Percentiles rank a stretch among this genome's conserved stretches.
These are phyloP conservation scores for Bagarius yarrelli DNA, from an alignment of 2,113 vertebrate species.

Conservation along the genomic window DNA sequence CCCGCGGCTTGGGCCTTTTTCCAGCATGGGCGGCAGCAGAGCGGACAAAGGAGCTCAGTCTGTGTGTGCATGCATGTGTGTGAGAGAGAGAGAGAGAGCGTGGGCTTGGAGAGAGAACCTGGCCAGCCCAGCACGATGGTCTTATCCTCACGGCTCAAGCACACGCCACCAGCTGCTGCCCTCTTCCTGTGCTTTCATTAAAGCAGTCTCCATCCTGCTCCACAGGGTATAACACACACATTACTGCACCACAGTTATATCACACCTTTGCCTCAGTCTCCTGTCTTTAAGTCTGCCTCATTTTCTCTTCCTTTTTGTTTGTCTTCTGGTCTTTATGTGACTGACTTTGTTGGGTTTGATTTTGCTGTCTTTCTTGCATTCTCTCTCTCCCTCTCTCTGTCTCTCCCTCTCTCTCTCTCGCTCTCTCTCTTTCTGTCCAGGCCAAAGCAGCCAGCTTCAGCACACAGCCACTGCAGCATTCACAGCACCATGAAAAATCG, in stretches of 20 bases:
- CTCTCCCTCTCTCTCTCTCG: conserved; percentile 31
- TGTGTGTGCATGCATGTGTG: conserved; percentile 55
- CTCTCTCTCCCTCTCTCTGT: conserved; percentile 38
- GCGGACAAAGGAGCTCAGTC: conserved; percentile 76
- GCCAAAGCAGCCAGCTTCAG: conserved; percentile 46
- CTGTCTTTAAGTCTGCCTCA: conserved; percentile 23
- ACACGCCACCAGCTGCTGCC: conserved; percentile 81
- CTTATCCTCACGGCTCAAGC: conserved; percentile 79
- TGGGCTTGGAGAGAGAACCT: conserved; percentile 60
- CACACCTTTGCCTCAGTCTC: conserved; percentile 29
- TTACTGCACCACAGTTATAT: conserved; percentile 65
- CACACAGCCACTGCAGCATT: conserved; percentile 46
- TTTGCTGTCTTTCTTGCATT: conserved; percentile 37
- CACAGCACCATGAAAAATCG: conserved; percentile 47
- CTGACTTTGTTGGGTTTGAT: conserved; percentile 50
- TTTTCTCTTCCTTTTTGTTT: background rate
- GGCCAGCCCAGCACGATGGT: conserved; percentile 72
- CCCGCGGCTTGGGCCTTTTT: conserved; percentile 66
- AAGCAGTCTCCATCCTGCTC: conserved; percentile 68
- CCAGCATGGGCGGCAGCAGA: conserved; percentile 66
- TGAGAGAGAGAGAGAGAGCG: conserved; percentile 21
- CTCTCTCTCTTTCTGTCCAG: conserved; percentile 33
- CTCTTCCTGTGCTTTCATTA: conserved; percentile 78
- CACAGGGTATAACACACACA: conserved; percentile 69
- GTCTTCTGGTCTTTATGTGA: conserved; percentile 39